Evolutionary conservation across 2,888 invertebrate species (phyloP), one percentile per base, ranked within the genome.

Genomic region (Lacanobia oleracea): DNA sequence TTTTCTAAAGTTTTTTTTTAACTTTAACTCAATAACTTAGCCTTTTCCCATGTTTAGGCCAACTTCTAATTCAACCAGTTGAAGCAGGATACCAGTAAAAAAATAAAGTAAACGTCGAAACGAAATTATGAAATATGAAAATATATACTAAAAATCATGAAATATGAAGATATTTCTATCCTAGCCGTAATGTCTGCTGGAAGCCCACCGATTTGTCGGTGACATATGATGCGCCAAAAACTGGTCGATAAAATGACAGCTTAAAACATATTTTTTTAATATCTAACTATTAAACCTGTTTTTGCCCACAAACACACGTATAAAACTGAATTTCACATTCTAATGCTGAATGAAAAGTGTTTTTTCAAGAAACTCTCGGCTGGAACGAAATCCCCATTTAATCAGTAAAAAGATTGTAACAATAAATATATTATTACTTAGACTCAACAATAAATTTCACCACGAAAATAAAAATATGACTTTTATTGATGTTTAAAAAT

Each of bases 381-480:
- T 59, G 37, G 27, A 51, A 54, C 12, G n/a, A 40, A 45, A 79
- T 40, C 48, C 27, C 8, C 45, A 45, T 1, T 7, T 33, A 51
- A n/a, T 27, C 21, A 9, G 10, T 16, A 45, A 63, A 61, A 50
- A 67, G 40, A 40, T 9, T 21, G 45, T 21, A 57, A 61, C 18
- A 54, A 50, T 60, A 67, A 57, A 33, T 48, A 53, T 53, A 43
- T 9, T 57, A 48, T 14, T 27, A 27, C 27, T 27, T 2, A 27
- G 27, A 33, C 33, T 33, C 33, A 6, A 3, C 43, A 6, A 66
- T 63, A 75, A 65, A 66, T 64, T 60, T 12, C 27, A 18, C 1
- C 57, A 14, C 37, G 18, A 57, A 18, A 48, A 10, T 62, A 57
- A 71, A 77, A 71, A 60, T 54, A 18, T 0, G 79, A 79, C 73